These are phyloP conservation scores for Silurus lanzhouensis DNA, from an alignment of 2,797 vertebrate species.

Conservation along the genomic window DNA sequence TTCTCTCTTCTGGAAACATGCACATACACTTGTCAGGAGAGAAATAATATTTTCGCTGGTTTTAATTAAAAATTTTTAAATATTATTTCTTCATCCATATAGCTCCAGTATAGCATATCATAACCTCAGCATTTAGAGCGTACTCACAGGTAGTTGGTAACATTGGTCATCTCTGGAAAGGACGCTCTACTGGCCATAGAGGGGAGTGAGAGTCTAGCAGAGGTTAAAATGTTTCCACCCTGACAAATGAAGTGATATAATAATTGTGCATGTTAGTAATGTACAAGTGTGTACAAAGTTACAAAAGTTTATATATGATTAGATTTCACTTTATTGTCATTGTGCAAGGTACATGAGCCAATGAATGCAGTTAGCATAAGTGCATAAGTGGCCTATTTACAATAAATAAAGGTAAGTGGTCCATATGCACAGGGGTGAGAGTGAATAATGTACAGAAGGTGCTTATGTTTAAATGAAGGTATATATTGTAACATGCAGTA, in stretches of 20 bases:
- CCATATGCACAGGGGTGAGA: too few species aligned
- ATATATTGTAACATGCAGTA: too few species aligned
- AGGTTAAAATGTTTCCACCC: conserved; percentile 89
- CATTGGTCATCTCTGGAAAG: conserved; percentile 90
- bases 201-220: conserved; percentile 85
- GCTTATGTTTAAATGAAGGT: too few species aligned
- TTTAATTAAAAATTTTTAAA: not conserved
- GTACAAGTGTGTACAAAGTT: too few species aligned
- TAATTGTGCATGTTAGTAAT: not conserved
- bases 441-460: too few species aligned
- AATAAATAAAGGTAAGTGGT: too few species aligned
- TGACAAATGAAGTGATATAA: conserved; percentile 52
- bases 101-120: not conserved
- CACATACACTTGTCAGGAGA: not conserved
- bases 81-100: not conserved
- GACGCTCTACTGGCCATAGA: conserved; percentile 92
- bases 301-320: not conserved
- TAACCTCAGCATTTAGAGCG: not conserved
- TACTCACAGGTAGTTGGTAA: conserved; percentile 95
- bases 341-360: too few species aligned
- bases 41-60: not conserved
- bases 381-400: too few species aligned
- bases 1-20: conserved; percentile 83
- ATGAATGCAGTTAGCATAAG: too few species aligned
- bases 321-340: too few species aligned